A percentile compares a stretch with the other conserved stretches of the same genome.
These are phyloP conservation scores for Eupsilia transversa DNA, from an alignment of 2,888 invertebrate genomes.

Conservation along the genomic window DNA sequence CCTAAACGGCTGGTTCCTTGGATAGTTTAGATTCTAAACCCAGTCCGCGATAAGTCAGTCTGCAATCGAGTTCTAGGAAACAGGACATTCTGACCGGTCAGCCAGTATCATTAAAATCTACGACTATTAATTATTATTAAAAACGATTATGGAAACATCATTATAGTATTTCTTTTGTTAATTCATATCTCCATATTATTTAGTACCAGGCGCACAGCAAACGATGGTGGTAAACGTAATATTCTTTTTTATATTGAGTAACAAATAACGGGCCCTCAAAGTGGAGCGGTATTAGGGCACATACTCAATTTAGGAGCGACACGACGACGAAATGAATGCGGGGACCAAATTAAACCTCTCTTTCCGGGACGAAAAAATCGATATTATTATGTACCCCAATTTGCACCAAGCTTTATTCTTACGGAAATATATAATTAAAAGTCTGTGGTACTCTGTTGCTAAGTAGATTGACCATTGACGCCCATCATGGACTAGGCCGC, in stretches of 20 bases:
- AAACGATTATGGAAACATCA: background rate
- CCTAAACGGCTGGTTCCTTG: no score
- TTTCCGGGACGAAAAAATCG: conserved; percentile 42
- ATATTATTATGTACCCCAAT: conserved; percentile 42
- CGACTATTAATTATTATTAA: background rate
- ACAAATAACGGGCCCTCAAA: conserved; percentile 55
- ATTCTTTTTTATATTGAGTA: conserved; percentile 52
- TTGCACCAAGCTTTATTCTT: conserved; percentile 25
- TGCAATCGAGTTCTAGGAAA: no score
- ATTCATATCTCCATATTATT: conserved; percentile 5
- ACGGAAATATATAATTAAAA: background rate
- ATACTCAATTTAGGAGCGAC: conserved; percentile 60
- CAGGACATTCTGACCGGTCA: no score
- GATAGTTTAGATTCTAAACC: no score
- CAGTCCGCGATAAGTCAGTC: no score
- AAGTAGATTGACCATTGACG: conserved; percentile 7
- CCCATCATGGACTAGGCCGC: background rate
- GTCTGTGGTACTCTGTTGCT: background rate
- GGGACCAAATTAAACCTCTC: conserved; percentile 53
- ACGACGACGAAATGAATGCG: conserved; percentile 51
- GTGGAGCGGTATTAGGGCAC: conserved; percentile 48
- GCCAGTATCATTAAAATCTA: no score
- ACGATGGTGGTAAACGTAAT: conserved; percentile 49
- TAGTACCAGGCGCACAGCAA: conserved; percentile 44
- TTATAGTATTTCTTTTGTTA: background rate